Conservation (phyloP, 2,888 invertebrate species). For the Parelbella ahira region DNA sequence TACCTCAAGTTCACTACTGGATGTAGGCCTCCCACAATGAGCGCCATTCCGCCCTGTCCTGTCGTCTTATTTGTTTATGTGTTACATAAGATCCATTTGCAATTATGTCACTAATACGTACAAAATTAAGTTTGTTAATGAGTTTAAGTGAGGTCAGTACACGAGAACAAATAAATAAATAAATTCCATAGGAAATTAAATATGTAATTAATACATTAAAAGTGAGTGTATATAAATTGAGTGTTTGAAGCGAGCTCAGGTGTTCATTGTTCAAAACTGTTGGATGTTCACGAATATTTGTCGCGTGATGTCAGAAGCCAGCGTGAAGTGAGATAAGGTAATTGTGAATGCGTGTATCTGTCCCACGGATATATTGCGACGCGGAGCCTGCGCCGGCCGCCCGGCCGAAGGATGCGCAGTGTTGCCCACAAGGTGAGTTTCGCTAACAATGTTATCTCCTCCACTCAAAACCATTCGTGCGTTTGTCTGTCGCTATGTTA, state of each 20-base stretch:
- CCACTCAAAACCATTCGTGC: constrained; percentile 23
- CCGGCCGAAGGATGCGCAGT: constrained; percentile 15
- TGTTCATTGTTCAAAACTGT: constrained; percentile 21
- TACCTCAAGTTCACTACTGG: too few relatives aligned
- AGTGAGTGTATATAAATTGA: background rate
- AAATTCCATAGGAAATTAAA: too few relatives aligned
- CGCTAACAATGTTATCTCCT: constrained; percentile 27
- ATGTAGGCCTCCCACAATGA: too few relatives aligned
- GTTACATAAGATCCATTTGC: too few relatives aligned
- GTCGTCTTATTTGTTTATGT: too few relatives aligned
- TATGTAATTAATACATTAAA: too few relatives aligned
- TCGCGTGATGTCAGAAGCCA: constrained; percentile 67
- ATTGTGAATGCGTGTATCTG: constrained; percentile 75
- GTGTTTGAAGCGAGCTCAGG: background rate
- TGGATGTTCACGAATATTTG: constrained; percentile 61
- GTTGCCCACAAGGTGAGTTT: constrained; percentile 14
- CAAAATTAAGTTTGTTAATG: too few relatives aligned
- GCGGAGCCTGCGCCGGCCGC: constrained; percentile 35
- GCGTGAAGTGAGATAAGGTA: constrained; percentile 63
- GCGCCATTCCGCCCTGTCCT: too few relatives aligned
- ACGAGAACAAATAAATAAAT: too few relatives aligned
- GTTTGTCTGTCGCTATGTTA: too few relatives aligned
- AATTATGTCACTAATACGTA: too few relatives aligned
- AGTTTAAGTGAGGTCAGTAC: too few relatives aligned
- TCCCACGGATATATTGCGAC: constrained; percentile 60